Conservation (phyloP, 2,797 vertebrate species). For the Anguilla anguilla region DNA sequence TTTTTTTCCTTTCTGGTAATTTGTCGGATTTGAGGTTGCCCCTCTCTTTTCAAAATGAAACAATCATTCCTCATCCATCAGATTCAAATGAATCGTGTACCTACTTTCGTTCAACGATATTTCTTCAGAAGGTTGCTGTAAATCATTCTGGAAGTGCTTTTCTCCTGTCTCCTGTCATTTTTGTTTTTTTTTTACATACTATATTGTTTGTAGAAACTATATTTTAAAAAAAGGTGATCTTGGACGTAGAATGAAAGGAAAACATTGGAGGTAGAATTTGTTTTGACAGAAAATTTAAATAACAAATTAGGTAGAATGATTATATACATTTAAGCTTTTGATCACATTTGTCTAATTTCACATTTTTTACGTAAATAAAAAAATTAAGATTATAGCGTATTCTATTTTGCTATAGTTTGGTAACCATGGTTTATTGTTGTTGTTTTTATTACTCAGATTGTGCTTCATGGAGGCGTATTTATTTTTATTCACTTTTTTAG, state of each 20-base stretch:
- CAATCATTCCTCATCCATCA: too few relatives aligned
- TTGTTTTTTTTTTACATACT: too few relatives aligned
- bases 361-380: too few relatives aligned
- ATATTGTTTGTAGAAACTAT: too few relatives aligned
- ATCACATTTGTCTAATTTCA: too few relatives aligned
- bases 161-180: too few relatives aligned
- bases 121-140: not conserved
- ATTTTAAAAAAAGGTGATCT: too few relatives aligned
- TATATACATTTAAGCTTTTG: too few relatives aligned
- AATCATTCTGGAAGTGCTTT: not conserved
- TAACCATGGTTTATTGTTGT: not conserved
- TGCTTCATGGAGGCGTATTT: not conserved
- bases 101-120: not conserved
- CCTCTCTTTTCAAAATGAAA: too few relatives aligned
- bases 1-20: not conserved
- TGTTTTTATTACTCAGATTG: not conserved
- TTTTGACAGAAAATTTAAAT: not conserved
- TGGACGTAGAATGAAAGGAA: not conserved
- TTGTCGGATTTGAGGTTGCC: too few relatives aligned
- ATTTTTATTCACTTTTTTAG: too few relatives aligned
- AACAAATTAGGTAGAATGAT: not conserved
- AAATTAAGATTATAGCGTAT: too few relatives aligned
- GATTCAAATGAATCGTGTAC: not conserved
- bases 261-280: not conserved
- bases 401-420: not conserved